phyloP scores from a whole-genome alignment of 2,113 vertebrate species.

The Chunga burmeisteri region DNA sequence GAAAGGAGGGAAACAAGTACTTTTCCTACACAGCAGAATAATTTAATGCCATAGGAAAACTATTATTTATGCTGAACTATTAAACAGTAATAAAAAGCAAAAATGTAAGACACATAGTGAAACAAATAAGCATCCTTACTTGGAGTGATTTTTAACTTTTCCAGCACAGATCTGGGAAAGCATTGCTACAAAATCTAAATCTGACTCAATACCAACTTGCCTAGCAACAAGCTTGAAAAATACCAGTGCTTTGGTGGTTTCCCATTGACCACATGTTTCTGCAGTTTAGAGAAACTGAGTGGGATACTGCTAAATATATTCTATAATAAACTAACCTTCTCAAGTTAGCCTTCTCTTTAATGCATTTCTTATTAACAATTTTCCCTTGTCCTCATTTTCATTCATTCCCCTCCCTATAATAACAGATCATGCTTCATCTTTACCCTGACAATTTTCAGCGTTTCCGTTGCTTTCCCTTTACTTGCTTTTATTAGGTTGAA shows the following conservation, averaged over 20 bases:
- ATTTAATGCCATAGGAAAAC: neutral
- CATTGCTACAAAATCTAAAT: neutral
- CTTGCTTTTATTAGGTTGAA: neutral
- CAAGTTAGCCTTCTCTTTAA: neutral
- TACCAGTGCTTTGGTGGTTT: neutral
- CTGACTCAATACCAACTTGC: neutral
- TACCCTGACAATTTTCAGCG: neutral
- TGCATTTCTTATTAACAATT: neutral
- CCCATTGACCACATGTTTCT: accelerated
- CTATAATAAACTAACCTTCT: neutral
- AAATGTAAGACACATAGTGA: neutral
- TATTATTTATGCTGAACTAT: neutral
- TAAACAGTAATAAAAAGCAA: neutral
- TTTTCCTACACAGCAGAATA: neutral
- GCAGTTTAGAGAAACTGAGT: neutral
- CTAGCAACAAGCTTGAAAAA: neutral
- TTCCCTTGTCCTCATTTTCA: neutral
- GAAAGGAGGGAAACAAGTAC: neutral
- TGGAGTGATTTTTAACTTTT: neutral
- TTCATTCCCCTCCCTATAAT: neutral
- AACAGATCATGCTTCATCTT: neutral
- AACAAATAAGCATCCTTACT: neutral
- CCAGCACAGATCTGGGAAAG: neutral
- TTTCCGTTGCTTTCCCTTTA: neutral
- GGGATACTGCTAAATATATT: neutral